phyloP scores from a whole-genome alignment of 2,888 invertebrate genomes.

The Heliconius hortense region DNA sequence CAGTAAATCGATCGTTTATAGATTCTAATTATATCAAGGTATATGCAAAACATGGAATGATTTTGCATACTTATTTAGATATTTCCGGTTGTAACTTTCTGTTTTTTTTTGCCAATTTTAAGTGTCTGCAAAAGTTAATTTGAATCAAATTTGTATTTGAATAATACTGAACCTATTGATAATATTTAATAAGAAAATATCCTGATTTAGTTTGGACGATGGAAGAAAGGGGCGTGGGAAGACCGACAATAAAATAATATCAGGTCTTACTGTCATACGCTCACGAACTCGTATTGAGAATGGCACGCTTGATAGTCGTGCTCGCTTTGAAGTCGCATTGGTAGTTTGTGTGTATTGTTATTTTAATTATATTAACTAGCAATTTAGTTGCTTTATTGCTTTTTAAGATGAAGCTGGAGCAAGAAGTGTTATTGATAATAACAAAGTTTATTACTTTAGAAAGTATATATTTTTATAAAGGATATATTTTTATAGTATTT shows the following conservation, averaged over 20 bases:
- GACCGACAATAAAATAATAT: constrained; percentile 25
- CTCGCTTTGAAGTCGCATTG: constrained; percentile 21
- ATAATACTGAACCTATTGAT: neutral
- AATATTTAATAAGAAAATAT: neutral
- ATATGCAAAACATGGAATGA: neutral
- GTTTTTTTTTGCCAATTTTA: neutral
- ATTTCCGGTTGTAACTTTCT: neutral
- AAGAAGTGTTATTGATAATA: neutral
- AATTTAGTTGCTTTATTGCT: neutral
- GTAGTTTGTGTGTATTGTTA: constrained; percentile 22
- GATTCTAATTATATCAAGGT: neutral
- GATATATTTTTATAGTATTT: neutral
- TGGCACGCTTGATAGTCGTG: constrained; percentile 26
- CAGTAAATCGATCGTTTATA: neutral
- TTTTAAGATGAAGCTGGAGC: neutral
- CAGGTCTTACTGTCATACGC: constrained; percentile 33
- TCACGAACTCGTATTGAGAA: constrained; percentile 27
- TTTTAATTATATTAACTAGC: constrained; percentile 26
- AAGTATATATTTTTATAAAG: neutral
- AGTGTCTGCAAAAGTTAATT: neutral
- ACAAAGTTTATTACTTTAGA: neutral
- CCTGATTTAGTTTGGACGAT: neutral
- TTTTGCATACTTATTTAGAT: no score
- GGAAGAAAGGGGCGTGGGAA: constrained; percentile 30
- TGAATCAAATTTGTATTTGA: neutral